These are phyloP conservation scores for Chromoteleia sp. DNA, from an alignment of 2,888 invertebrate genomes.

Conservation along the genomic window DNA sequence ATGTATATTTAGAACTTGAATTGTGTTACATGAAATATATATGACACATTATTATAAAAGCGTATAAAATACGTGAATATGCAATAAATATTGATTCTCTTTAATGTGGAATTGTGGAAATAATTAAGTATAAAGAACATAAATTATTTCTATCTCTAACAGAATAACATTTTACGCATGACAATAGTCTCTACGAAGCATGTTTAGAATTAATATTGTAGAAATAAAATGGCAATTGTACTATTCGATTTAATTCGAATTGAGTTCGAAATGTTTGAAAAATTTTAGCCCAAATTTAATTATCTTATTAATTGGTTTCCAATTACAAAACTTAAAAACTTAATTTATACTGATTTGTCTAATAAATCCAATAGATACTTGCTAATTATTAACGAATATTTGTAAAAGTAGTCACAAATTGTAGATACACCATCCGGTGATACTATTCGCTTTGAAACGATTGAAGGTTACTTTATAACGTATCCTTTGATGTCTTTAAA, in stretches of 20 bases:
- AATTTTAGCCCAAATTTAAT: too few species aligned
- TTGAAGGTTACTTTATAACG: background rate
- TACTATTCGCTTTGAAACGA: background rate
- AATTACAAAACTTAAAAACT: too few species aligned
- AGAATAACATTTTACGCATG: background rate
- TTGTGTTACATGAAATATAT: background rate
- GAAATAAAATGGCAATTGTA: too few species aligned
- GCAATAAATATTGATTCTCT: slow-evolving; percentile 2
- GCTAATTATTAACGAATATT: background rate
- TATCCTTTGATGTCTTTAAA: background rate
- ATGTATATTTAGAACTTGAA: too few species aligned
- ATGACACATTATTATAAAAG: background rate
- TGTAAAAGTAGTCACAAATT: background rate
- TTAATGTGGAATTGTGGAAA: background rate
- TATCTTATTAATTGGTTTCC: too few species aligned
- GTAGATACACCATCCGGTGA: background rate
- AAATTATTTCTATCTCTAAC: too few species aligned
- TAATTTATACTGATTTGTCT: too few species aligned
- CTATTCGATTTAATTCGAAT: too few species aligned
- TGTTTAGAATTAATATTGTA: too few species aligned
- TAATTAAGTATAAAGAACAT: background rate
- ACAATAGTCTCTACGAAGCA: too few species aligned
- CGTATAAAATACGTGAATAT: background rate
- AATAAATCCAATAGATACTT: background rate
- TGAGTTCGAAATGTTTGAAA: too few species aligned